Evolutionary conservation across 2,113 vertebrate genomes (phyloP).

Genomic region (Anarrhichthys ocellatus): DNA sequence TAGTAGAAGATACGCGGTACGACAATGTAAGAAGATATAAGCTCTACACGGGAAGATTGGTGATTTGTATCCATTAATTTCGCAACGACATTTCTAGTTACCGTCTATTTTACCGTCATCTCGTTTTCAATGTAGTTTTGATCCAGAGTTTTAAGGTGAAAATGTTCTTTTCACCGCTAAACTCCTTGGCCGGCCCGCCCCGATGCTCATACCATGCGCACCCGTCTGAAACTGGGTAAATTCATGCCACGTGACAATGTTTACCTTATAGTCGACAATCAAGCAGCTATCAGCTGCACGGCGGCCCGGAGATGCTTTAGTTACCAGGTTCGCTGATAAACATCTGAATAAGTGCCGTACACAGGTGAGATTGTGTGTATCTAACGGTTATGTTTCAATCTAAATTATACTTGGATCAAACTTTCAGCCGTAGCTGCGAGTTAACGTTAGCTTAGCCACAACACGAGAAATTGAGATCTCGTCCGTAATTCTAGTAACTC

Average conservation of each 20-base stretch:
- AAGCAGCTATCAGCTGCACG: neutral
- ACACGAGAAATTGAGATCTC: fast-evolving
- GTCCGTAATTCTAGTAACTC: neutral
- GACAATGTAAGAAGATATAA: neutral
- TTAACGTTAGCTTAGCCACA: conserved; percentile 12
- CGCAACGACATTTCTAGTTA: neutral
- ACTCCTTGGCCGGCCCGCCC: neutral
- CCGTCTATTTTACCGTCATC: fast-evolving
- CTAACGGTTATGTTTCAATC: neutral
- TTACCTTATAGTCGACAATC: conserved; percentile 45
- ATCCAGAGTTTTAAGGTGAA: neutral
- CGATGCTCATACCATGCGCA: neutral
- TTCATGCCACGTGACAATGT: conserved; percentile 74
- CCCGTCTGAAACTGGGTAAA: conserved; percentile 8
- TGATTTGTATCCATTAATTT: neutral
- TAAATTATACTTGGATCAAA: neutral
- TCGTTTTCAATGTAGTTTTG: too few relatives aligned
- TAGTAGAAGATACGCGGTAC: conserved; percentile 5
- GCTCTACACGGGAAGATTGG: neutral
- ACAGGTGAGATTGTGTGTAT: conserved; percentile 42
- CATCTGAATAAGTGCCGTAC: neutral
- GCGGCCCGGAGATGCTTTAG: conserved; percentile 1
- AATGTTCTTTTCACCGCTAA: neutral
- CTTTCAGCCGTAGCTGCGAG: too few relatives aligned
- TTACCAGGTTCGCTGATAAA: neutral